Base-by-base conservation (phyloP, 2,113 vertebrate genomes). In the Callorhinus ursinus region DNA sequence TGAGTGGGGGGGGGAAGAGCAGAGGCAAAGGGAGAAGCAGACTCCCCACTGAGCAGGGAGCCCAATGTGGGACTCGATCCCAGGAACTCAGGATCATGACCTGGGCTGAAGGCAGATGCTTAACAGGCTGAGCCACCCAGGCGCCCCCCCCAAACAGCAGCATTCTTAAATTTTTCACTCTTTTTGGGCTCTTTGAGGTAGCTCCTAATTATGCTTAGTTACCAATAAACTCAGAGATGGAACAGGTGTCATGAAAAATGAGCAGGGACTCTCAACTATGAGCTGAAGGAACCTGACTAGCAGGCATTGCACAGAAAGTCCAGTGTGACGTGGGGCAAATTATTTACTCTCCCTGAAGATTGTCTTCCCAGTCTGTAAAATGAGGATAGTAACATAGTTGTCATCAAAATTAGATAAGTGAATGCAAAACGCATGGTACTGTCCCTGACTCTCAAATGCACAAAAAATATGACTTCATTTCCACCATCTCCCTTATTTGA, bases 181-280 rank as follows among this genome's bases (percentile, higher is more conserved):
- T 84, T 39, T 67, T 42, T 67, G 39, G 33, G 39, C 26, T 95
- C 51, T 77, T 49, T 24, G 49, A 84, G 61, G 69, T 84, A 79
- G 19, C 13, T 76, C 16, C 49, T 83, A 39, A 72, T 74, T 86
- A 89, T 61, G 28, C 89, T 79, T 79, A 96, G 80, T 94, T 93
- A 51, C 51, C 46, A 24, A 36, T 76, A 88, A 76, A 74, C 31
- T 93, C 76, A 49, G 57, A 81, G 42, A 42, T 22, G 28, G 46
- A 77, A 71, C 19, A 22, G 7, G 81, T 85, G n/a, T 63, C 69
- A 26, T 67, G 55, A 85, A 94, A 96, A 72, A 74, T 74, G 28
- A 36, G 26, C 51, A 55, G 31, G 24, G 65, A 21, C 72, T 42
- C 74, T 72, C 51, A 84, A 51, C 12, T 57, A 1, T 55, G 55